phyloP scores from a whole-genome alignment of 2,888 invertebrate genomes.

The Escarpia spicata region DNA sequence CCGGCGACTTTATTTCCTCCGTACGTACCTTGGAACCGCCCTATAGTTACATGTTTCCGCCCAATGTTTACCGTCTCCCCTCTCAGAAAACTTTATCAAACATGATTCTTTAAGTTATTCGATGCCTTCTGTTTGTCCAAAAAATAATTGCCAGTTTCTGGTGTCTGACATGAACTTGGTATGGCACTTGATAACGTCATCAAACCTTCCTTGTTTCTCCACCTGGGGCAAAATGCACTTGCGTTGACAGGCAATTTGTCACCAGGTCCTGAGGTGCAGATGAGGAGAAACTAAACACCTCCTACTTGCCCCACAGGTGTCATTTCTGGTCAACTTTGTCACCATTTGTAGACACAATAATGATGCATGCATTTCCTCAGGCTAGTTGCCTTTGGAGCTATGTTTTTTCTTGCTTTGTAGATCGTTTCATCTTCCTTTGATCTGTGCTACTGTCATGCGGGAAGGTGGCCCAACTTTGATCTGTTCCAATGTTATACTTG shows the following conservation, averaged over 20 bases:
- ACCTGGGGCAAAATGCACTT: background rate
- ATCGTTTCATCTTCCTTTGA: background rate
- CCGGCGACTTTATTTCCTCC: too few species aligned
- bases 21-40: too few species aligned
- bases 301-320: background rate
- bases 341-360: background rate
- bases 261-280: background rate
- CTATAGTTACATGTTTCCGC: background rate
- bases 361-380: background rate
- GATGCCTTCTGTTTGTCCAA: too few species aligned
- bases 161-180: background rate
- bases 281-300: background rate
- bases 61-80: background rate
- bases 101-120: background rate
- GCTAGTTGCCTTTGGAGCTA: background rate
- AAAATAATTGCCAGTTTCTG: background rate
- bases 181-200: background rate
- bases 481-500: too few species aligned
- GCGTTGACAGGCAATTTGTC: slow-evolving; percentile 5
- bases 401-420: background rate
- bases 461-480: background rate
- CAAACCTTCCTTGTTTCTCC: background rate
- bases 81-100: background rate
- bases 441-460: background rate
- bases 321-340: background rate